phyloP scores from a whole-genome alignment of 2,888 invertebrate species.

The Platynereis dumerilii region DNA sequence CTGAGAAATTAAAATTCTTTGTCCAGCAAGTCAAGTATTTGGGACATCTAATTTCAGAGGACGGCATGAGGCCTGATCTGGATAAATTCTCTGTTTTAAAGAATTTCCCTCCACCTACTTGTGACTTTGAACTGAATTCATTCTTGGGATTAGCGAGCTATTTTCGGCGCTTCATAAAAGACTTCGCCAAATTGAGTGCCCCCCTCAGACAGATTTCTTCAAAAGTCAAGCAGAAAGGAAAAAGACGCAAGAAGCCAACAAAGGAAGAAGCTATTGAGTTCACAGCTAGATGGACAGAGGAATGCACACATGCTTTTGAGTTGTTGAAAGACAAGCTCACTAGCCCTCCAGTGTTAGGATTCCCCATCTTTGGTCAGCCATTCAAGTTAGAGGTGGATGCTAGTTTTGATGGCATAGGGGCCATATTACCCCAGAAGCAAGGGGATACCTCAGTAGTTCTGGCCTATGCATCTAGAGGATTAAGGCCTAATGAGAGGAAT shows the following conservation, averaged over 20 bases:
- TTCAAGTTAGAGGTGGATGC: constrained; percentile 20
- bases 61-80: constrained; percentile 18
- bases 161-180: constrained; percentile 19
- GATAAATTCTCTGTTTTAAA: constrained; percentile 10
- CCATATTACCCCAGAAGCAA: constrained; percentile 23
- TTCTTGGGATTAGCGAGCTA: constrained; percentile 23
- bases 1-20: too few species aligned
- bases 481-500: constrained; percentile 11
- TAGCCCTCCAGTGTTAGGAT: constrained; percentile 25
- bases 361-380: neutral
- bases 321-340: constrained; percentile 13
- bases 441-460: constrained; percentile 13
- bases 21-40: constrained; percentile 20
- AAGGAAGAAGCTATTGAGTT: neutral
- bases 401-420: constrained; percentile 16
- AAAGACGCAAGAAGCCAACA: neutral
- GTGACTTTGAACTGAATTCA: constrained; percentile 5
- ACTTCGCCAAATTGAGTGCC: constrained; percentile 10
- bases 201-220: neutral
- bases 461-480: constrained; percentile 12
- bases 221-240: neutral
- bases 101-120: constrained; percentile 11
- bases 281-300: constrained; percentile 21
- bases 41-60: constrained; percentile 22
- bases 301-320: constrained; percentile 8